These are phyloP conservation scores for Odontamblyopus lacepedii DNA, from an alignment of 2,797 vertebrate species.

Conservation along the genomic window DNA sequence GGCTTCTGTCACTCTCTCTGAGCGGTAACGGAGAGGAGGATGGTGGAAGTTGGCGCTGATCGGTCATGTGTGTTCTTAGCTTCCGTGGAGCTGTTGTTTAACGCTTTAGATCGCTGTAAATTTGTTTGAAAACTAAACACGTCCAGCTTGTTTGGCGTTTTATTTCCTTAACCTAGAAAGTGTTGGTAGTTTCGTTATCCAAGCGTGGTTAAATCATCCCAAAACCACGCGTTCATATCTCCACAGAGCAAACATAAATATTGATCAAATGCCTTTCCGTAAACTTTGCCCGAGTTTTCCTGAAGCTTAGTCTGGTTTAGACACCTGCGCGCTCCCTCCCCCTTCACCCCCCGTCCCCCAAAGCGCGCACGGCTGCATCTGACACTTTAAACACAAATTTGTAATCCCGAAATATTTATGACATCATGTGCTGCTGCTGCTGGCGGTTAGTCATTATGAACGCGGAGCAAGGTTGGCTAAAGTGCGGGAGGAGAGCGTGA, in stretches of 20 bases:
- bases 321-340: conserved; percentile 44
- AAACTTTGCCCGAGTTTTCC: not conserved
- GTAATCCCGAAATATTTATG: not conserved
- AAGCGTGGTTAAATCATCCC: not conserved
- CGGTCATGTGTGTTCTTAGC: not conserved
- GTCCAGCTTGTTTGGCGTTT: not conserved
- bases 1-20: not conserved
- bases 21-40: too few species aligned
- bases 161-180: not conserved
- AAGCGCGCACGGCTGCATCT: conserved; percentile 3
- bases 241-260: conserved; percentile 1
- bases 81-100: conserved; percentile 7
- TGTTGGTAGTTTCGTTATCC: conserved; percentile 38
- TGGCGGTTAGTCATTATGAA: conserved; percentile 1
- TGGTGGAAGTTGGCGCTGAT: conserved; percentile 17
- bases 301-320: not conserved
- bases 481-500: not conserved
- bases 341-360: conserved; percentile 3
- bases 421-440: not conserved
- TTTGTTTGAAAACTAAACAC: not conserved
- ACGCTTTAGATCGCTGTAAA: not conserved
- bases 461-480: not conserved
- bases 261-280: conserved; percentile 12
- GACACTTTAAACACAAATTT: not conserved
- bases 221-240: conserved; percentile 21